These are phyloP conservation scores for Plagiodera versicolora DNA, from an alignment of 2,888 invertebrate species.

Conservation along the genomic window DNA sequence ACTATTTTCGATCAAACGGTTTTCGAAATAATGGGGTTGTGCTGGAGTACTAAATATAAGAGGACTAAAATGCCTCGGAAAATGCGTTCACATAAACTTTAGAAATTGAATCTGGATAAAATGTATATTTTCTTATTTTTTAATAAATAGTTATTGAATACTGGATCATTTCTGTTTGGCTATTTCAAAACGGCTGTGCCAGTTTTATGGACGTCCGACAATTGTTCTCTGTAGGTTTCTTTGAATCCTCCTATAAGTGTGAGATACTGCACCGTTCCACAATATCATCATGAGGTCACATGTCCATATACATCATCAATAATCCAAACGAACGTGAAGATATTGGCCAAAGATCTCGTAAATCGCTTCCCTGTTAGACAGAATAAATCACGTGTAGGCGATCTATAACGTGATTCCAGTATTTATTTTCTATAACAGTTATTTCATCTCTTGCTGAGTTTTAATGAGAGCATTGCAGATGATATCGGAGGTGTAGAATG, in stretches of 20 bases:
- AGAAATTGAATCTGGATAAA: no score
- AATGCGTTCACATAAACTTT: no score
- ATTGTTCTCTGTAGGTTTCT: not conserved
- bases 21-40: no score
- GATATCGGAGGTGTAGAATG: not conserved
- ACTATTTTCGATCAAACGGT: no score
- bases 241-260: not conserved
- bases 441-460: slow-evolving; percentile 3
- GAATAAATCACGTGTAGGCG: slow-evolving; percentile 30
- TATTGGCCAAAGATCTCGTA: slow-evolving; percentile 10
- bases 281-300: not conserved
- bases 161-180: no score
- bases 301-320: slow-evolving; percentile 10
- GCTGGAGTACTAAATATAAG: no score
- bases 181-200: no score
- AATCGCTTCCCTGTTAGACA: slow-evolving; percentile 20
- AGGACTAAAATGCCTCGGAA: no score
- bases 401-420: slow-evolving; percentile 23
- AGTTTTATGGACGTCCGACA: no score
- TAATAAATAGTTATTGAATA: no score
- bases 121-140: no score
- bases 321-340: slow-evolving; percentile 4
- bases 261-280: not conserved
- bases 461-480: slow-evolving; percentile 2
- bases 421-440: slow-evolving; percentile 23